These are phyloP conservation scores for Mesocentrotus franciscanus DNA, from an alignment of 53 echinoderm and acorn worm genomes.

Conservation along the genomic window DNA sequence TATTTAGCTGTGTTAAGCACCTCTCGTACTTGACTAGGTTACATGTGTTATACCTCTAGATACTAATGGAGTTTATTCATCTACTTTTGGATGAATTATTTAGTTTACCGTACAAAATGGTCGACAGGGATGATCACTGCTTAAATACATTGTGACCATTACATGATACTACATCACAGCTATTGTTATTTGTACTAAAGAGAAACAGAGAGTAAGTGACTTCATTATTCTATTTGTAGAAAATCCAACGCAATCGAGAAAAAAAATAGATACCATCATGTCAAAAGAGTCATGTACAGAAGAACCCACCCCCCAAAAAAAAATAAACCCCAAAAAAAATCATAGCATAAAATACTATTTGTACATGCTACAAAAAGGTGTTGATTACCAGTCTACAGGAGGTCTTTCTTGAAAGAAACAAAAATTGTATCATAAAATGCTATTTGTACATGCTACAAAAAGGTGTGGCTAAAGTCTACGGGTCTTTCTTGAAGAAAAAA, in stretches of 20 bases:
- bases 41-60: background rate
- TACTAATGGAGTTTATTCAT: background rate
- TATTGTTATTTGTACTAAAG: background rate
- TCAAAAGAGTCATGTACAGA: background rate
- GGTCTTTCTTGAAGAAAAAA: background rate
- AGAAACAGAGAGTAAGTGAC: background rate
- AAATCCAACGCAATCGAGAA: background rate
- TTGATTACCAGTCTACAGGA: background rate
- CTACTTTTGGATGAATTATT: background rate
- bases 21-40: slow-evolving; percentile 1
- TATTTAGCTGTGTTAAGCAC: slow-evolving; percentile 13
- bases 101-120: background rate
- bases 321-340: background rate
- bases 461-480: background rate
- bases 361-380: background rate
- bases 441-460: background rate
- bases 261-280: background rate
- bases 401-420: background rate
- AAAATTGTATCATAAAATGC: background rate
- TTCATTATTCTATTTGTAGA: background rate
- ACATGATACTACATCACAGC: background rate
- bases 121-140: background rate
- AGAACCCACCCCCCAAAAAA: background rate
- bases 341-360: background rate
- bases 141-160: slow-evolving; percentile 21